phyloP scores from a whole-genome alignment of 2,888 invertebrate genomes.

The Drosophila incognita region DNA sequence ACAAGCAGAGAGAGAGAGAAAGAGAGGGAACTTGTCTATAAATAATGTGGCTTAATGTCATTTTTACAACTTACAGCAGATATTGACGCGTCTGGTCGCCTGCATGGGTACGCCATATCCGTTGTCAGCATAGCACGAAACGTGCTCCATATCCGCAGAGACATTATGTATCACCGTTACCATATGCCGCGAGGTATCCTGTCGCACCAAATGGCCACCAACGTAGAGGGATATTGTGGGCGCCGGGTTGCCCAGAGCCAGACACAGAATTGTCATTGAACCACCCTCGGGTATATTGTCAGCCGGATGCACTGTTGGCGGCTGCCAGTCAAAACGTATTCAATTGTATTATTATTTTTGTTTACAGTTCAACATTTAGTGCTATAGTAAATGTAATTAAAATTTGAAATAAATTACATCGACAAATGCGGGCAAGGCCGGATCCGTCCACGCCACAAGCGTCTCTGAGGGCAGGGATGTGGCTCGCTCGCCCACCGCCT shows the following conservation, averaged over 20 bases:
- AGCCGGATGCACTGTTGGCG: conserved; percentile 93
- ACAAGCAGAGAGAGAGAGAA: background rate
- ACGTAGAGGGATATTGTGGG: conserved; percentile 94
- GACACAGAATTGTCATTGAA: conserved; percentile 93
- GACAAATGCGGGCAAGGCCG: conserved; percentile 93
- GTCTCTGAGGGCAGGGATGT: conserved; percentile 92
- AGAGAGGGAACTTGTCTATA: background rate
- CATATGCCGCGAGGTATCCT: conserved; percentile 93
- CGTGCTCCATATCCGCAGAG: conserved; percentile 93
- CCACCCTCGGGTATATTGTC: conserved; percentile 93
- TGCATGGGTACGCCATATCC: conserved; percentile 95
- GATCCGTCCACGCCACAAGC: conserved; percentile 94
- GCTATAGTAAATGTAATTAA: background rate
- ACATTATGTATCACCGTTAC: conserved; percentile 94
- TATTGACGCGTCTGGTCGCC: conserved; percentile 91
- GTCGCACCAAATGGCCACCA: conserved; percentile 89
- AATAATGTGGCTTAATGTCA: background rate
- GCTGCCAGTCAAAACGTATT: conserved; percentile 85
- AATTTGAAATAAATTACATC: conserved; percentile 87
- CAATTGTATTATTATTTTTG: conserved; percentile 5
- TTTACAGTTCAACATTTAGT: background rate
- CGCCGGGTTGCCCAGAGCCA: conserved; percentile 93
- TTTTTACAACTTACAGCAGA: conserved; percentile 89
- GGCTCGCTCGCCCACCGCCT: conserved; percentile 89
- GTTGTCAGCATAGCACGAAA: conserved; percentile 95